Percentiles rank a stretch among this genome's conserved stretches.
Conservation (phyloP, 2,888 invertebrate genomes). For the Diachrysia chrysitis region DNA sequence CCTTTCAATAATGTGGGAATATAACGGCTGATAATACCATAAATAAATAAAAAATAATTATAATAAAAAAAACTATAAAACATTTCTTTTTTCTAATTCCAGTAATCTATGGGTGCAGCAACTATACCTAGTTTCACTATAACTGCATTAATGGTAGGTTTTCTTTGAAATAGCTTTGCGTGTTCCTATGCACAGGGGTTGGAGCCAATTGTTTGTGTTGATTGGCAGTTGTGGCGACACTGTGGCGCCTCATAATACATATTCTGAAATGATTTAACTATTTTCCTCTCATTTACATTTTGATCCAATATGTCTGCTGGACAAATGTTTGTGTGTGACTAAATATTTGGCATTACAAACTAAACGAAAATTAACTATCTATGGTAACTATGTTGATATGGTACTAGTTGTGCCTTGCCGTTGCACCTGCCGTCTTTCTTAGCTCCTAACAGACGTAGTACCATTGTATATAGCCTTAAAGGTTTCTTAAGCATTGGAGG, state of each 20-base stretch:
- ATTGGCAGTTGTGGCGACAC: slow-evolving; percentile 70
- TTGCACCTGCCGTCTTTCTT: no score
- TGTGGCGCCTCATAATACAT: slow-evolving; percentile 66
- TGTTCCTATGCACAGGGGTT: slow-evolving; percentile 60
- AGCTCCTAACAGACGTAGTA: no score
- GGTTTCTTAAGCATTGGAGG: no score
- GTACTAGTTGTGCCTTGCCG: no score
- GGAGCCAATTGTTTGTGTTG: slow-evolving; percentile 63
- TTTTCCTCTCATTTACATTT: slow-evolving; percentile 15
- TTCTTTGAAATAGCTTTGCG: slow-evolving; percentile 67
- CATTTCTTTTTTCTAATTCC: background rate
- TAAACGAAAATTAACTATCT: no score
- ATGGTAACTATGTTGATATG: no score
- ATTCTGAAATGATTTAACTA: slow-evolving; percentile 49
- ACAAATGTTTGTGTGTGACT: slow-evolving; percentile 19
- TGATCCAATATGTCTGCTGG: background rate
- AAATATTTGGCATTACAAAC: background rate
- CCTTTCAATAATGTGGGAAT: no score
- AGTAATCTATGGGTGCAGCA: background rate
- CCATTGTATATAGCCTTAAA: no score
- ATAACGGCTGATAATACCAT: no score
- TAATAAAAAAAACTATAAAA: no score
- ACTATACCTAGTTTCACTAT: background rate
- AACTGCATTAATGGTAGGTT: slow-evolving; percentile 46
- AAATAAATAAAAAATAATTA: no score